Base-by-base conservation (phyloP, 2,113 vertebrate genomes). In the Protobothrops flavoviridis region DNA sequence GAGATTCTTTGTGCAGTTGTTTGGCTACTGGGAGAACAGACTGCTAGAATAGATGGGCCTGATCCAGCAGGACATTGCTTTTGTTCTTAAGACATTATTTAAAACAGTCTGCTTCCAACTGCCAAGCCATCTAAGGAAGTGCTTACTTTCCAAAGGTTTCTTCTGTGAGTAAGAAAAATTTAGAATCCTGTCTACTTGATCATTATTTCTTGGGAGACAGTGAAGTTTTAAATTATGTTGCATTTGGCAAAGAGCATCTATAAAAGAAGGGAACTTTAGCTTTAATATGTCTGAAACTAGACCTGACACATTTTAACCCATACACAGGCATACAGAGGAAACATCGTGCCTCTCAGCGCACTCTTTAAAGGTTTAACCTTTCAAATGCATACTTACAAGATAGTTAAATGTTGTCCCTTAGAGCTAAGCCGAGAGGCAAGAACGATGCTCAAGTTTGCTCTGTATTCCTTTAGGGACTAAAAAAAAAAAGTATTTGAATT, bases 351-450 rank as follows among this genome's bases (percentile, higher is more conserved):
- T 90, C 26, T 50, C 53, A 53, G 45, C 8, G 10, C 21, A 15
- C 26, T 43, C 88, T 95, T 87, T 93, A 29, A 92, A 94, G 43
- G 12, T 43, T 90, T 95, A 64, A 85, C n/a, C 95, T 94, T 94
- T 91, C 53, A 87, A 15, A 74, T 89, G 91, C 43, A 85, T 69
- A 39, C 69, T 94, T 95, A 91, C 92, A 94, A 91, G n/a, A 50
- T 59, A 87, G 50, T n/a, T 92, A 90, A 91, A 45, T 90, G 89
- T 64, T 26, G 23, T 33, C 48, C 26, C 61, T 89, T 85, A 92
- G 90, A 26, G 88, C 56, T 91, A 95, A 94, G 95, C 59, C 88
- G 86, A 96, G 94, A 91, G 93, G 57, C n/a, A 92, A 85, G 91
- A 45, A 2, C 0, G 69, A 94, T 96, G 88, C 64, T 95, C 74